Conservation (phyloP, 1,140 invertebrate genomes). For the Papilio polyxenes region DNA sequence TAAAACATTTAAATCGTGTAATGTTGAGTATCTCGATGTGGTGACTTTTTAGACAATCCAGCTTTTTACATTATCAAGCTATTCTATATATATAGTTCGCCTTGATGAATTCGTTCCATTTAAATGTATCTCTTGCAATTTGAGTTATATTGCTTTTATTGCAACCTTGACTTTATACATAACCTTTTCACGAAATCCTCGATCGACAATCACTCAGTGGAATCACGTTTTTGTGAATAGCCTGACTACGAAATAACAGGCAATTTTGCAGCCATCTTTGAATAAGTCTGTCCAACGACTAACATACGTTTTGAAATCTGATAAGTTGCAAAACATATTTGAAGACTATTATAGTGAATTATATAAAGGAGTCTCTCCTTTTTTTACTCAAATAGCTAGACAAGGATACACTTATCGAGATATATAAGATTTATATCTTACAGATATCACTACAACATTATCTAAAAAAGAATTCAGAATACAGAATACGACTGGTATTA, state of each 20-base stretch:
- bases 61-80: too few species aligned
- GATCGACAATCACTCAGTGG: constrained; percentile 12
- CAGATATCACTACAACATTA: too few species aligned
- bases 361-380: too few species aligned
- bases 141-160: not conserved
- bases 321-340: not conserved
- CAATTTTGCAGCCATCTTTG: not conserved
- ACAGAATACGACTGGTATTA: too few species aligned
- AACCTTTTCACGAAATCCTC: constrained; percentile 22
- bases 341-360: not conserved
- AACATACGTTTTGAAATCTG: not conserved
- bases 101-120: not conserved
- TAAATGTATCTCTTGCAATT: not conserved
- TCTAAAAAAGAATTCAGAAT: too few species aligned
- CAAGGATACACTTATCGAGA: too few species aligned
- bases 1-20: too few species aligned
- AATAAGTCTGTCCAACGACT: constrained; percentile 7
- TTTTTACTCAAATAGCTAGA: too few species aligned
- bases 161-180: not conserved
- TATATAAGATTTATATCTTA: too few species aligned
- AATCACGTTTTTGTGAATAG: constrained; percentile 8
- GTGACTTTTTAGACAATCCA: too few species aligned
- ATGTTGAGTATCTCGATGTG: too few species aligned
- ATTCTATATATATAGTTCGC: not conserved
- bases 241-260: not conserved